These are phyloP conservation scores for Crotalus tigris DNA, from an alignment of 2,113 vertebrate genomes.

Conservation along the genomic window DNA sequence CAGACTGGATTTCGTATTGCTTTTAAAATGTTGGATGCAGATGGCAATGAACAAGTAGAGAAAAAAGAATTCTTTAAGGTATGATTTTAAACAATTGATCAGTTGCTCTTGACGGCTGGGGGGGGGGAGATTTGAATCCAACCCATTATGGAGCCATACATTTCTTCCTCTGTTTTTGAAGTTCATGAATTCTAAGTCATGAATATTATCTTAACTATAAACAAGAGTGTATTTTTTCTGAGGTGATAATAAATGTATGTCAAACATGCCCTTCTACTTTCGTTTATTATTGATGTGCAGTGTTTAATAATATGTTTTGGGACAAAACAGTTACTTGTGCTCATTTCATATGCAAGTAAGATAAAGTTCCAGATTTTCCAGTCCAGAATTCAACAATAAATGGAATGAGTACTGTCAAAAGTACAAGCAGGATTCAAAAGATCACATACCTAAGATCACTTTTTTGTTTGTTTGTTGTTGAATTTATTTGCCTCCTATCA, in stretches of 20 bases:
- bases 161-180: slow-evolving; percentile 9
- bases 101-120: background rate
- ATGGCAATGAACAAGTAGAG: slow-evolving; percentile 94
- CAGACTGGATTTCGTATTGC: slow-evolving; percentile 91
- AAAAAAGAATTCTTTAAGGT: slow-evolving; percentile 95
- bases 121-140: background rate
- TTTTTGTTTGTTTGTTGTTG: background rate
- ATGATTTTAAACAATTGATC: slow-evolving; percentile 33
- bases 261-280: background rate
- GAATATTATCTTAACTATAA: background rate
- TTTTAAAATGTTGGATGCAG: slow-evolving; percentile 96
- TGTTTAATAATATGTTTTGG: background rate
- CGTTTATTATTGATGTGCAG: background rate
- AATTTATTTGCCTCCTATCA: background rate
- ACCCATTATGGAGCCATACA: background rate
- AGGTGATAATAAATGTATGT: background rate
- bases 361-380: background rate
- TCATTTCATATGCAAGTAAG: background rate
- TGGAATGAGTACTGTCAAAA: background rate
- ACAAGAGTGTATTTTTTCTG: background rate
- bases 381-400: background rate
- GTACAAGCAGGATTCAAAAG: background rate
- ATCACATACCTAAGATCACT: background rate
- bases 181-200: background rate
- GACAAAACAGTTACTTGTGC: background rate